These are phyloP conservation scores for Rhineura floridana DNA, from an alignment of 2,113 vertebrate species.

Conservation along the genomic window DNA sequence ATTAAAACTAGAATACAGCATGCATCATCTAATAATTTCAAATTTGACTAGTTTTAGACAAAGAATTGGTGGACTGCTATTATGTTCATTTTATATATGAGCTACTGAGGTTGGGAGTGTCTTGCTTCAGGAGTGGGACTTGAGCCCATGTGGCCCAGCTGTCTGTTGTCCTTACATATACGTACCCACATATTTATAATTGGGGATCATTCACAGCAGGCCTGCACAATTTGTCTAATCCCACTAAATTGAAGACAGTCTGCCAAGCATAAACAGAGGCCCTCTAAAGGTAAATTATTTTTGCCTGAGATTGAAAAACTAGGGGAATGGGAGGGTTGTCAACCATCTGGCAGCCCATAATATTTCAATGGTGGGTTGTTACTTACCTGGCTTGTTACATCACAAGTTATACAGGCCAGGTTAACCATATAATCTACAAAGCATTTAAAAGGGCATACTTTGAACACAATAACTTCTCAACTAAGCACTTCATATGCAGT, in stretches of 20 bases:
- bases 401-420: not conserved
- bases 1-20: not conserved
- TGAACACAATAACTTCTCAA: not conserved
- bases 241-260: not conserved
- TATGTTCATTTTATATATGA: not conserved
- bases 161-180: not conserved
- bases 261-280: no score
- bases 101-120: not conserved
- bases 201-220: not conserved
- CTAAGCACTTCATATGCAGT: not conserved
- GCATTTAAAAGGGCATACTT: not conserved
- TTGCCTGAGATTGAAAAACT: no score
- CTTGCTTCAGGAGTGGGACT: not conserved
- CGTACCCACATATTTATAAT: no score
- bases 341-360: not conserved
- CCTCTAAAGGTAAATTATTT: not conserved
- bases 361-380: not conserved
- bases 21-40: not conserved
- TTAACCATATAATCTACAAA: not conserved
- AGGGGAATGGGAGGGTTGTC: no score
- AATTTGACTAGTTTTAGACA: not conserved
- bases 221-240: not conserved
- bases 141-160: not conserved
- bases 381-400: not conserved
- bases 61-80: not conserved